Base-by-base conservation (phyloP, 2,888 invertebrate species). In the Morinoia aosen region DNA sequence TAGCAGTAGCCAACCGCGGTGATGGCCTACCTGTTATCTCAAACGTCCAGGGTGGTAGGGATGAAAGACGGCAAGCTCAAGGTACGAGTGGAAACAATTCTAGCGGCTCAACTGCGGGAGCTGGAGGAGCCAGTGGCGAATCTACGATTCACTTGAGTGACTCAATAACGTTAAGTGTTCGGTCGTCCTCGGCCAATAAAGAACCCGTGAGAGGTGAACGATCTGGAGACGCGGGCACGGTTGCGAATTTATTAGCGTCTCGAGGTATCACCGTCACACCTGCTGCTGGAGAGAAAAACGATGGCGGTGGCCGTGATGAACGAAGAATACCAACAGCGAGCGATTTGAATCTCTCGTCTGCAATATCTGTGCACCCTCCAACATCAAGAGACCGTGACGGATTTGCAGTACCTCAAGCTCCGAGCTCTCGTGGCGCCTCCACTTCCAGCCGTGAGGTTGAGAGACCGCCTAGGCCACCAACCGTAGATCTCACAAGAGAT, bases 181-280 rank as follows among this genome's bases (percentile, higher is more conserved):
- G 96, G 88, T 95, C 96, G 58, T 95, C 96, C 25, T 88, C 95
- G 16, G 95, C 94, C 16, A 93, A 95, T 12, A 95, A 95, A 64
- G 95, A 96, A 19, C 88, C 94, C n/a, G 48, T 58, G 57, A 95
- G 96, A 39, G 95, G 96, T 33, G 96, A 96, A 90, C 88, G 96
- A 7, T 95, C 95, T 16, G 95, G 96, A 33, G 98, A 98, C 97
- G 98, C 98, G 0, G 98, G 98, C 97, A 98, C 98, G 0, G 98
- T 98, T 97, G 98, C 98, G 0, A 98, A 98, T 97, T 98, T 98
- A 96, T 97, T 98, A 96, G 98, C 98, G 7, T 98, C 98, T 12
- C 97, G 98, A 96, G 98, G 98, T 4, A 98, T 98, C 95, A 98
- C 98, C 76, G 98, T 98, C 0, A 98, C 98, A 94, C 98, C 98